Base-by-base conservation (phyloP, 2,113 vertebrate genomes). In the pig (Sus scrofa) region DNA sequence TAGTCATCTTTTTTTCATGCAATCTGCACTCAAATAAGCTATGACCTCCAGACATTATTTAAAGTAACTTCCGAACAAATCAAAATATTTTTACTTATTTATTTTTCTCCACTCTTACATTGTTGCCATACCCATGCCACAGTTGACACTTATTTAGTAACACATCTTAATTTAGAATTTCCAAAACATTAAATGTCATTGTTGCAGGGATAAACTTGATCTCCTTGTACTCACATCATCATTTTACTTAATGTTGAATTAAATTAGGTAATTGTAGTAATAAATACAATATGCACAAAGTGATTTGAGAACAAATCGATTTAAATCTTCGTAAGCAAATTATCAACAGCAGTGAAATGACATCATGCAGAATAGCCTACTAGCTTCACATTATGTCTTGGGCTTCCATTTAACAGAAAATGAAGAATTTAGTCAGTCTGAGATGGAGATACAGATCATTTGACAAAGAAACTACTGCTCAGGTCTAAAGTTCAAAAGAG, bases 221-320 rank as follows among this genome's bases (percentile, higher is more conserved):
- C 22, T 65, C 34, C 10, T 44, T 60, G 68, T 6, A 68, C 11
- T 86, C n/a, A 81, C 26, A 58, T 94, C 24, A 12, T 63, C 30
- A 70, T 94, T 70, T 92, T 84, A 78, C 11, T 81, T 50, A 94
- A 37, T 18, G 85, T 3, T 82, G n/a, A 81, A 44, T 89, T 84
- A 81, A 91, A 74, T 50, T 75, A 56, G 34, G 0, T 67, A 67
- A 62, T 86, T 79, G 6, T 24, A 70, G 4, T 75, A 74, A 91
- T 24, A 86, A 86, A 81, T 32, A 1, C 4, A 92, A 86, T 10
- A n/a, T 63, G 19, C 32, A 58, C 60, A 83, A 65, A 86, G 26
- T 16, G 1, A 82, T 37, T 68, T 70, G 34, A 70, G 16, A 77
- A 71, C 14, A 75, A 86, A 71, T 1, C 70, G 50, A 77, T 86